phyloP scores from a whole-genome alignment of 2,797 vertebrate species.

The Sebastes oblongus region DNA sequence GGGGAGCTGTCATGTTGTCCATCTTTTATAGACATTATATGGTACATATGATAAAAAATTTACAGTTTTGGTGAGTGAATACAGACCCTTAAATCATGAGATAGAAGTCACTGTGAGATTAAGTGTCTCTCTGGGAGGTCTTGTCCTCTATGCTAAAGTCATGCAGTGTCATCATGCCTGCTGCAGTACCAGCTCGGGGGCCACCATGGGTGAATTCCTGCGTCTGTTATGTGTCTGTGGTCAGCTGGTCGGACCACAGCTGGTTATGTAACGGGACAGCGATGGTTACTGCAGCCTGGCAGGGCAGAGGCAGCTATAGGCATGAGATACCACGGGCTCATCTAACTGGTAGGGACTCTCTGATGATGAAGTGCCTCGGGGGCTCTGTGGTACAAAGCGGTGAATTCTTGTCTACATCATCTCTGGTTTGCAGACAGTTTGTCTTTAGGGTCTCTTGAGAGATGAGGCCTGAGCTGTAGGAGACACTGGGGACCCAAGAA shows the following conservation, averaged over 20 bases:
- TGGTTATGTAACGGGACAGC: slow-evolving; percentile 44
- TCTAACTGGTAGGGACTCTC: background rate
- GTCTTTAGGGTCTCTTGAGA: slow-evolving; percentile 16
- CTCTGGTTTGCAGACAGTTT: background rate
- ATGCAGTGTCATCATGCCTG: slow-evolving; percentile 18
- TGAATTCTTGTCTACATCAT: background rate
- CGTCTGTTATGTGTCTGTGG: slow-evolving; percentile 32
- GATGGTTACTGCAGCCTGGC: slow-evolving; percentile 26
- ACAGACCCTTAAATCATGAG: background rate
- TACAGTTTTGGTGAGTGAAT: background rate
- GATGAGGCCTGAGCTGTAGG: background rate
- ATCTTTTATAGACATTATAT: no score
- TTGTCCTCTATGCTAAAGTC: slow-evolving; percentile 10
- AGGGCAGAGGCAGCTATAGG: background rate
- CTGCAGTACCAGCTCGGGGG: slow-evolving; percentile 28
- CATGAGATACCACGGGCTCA: slow-evolving; percentile 6
- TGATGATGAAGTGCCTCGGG: background rate
- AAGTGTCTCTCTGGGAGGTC: background rate
- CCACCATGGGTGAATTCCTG: slow-evolving; percentile 41
- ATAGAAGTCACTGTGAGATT: background rate
- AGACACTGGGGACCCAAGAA: slow-evolving; percentile 29
- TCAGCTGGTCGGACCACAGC: slow-evolving; percentile 47
- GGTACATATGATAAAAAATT: background rate
- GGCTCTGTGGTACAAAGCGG: background rate
- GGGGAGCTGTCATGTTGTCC: no score